Evolutionary conservation across 1,140 invertebrate genomes (phyloP), one percentile per base, ranked within the genome.

Genomic region (Eupristina koningsbergeri): DNA sequence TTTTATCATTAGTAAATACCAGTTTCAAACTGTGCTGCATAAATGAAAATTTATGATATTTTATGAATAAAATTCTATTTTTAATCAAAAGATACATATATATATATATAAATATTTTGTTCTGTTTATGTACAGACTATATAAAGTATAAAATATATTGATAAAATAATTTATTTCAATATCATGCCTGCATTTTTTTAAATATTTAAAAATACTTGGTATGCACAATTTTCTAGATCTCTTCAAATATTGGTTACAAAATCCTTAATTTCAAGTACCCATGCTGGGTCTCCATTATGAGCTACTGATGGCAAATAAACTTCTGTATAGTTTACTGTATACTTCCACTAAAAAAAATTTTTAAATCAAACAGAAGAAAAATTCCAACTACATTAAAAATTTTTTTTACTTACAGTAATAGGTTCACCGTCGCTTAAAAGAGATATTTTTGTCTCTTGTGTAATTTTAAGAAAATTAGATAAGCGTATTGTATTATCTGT

Each of bases 401-500:
- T 41, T 22, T 13, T 53, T 36, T 63, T 80, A 85, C 80, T 67
- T 86, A 89, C 89, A 22, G 76, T 11, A 36, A 88, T 63, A 39
- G 58, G 13, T 15, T 80, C 39, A 0, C 86, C 34, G 67, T 67
- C 79, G 39, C 81, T 86, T 29, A 92, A 86, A 61, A 91, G n/a
- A 31, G 53, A 58, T 63, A 91, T 86, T 47, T 83, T 63, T 11
- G 83, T 41, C 19, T 75, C 61, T 13, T 45, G 19, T 41, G 88
- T 74, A 58, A 86, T 76, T 73, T 80, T 85, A 0, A 81, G 0
- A 63, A 86, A 9, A 29, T 87, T 91, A 36, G 89, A 92, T 5
- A 96, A 88, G 26, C 84, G 81, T 1, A 96, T 82, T 8, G 89
- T 85, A 81, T 94, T 92, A 85, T 93, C 87, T 36, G 89, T 85